These are phyloP conservation scores for Myotis pilosus DNA, from an alignment of 2,797 vertebrate genomes.

Conservation along the genomic window DNA sequence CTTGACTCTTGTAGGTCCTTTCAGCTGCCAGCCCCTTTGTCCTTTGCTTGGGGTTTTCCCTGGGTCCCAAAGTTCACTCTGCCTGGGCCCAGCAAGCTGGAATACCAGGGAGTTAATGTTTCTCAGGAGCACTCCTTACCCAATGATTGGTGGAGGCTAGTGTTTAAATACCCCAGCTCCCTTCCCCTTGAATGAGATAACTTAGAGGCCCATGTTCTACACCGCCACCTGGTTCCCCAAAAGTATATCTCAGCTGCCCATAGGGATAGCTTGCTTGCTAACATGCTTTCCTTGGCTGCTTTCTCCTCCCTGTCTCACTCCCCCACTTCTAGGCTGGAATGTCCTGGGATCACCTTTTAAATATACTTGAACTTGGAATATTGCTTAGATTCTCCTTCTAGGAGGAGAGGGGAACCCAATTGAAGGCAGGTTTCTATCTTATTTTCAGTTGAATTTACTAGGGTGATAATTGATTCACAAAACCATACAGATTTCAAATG, in stretches of 20 bases:
- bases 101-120: not conserved
- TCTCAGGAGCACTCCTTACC: not conserved
- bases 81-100: not conserved
- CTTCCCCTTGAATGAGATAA: not conserved
- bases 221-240: not conserved
- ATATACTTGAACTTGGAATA: not conserved
- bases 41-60: not conserved
- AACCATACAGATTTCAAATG: not conserved
- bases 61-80: not conserved
- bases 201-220: fast-evolving
- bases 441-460: too few relatives aligned
- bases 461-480: too few relatives aligned
- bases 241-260: not conserved
- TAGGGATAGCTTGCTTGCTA: not conserved
- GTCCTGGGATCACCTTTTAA: not conserved
- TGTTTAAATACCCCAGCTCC: not conserved
- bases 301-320: not conserved
- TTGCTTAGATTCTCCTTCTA: not conserved
- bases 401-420: not conserved
- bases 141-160: not conserved
- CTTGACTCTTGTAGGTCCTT: not conserved
- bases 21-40: not conserved
- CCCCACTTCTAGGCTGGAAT: not conserved
- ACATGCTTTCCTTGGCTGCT: not conserved
- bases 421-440: not conserved